Percentiles rank a stretch among this genome's conserved stretches.
phyloP scores from a whole-genome alignment of 2,888 invertebrate genomes.

The Rhabditoides inermis region DNA sequence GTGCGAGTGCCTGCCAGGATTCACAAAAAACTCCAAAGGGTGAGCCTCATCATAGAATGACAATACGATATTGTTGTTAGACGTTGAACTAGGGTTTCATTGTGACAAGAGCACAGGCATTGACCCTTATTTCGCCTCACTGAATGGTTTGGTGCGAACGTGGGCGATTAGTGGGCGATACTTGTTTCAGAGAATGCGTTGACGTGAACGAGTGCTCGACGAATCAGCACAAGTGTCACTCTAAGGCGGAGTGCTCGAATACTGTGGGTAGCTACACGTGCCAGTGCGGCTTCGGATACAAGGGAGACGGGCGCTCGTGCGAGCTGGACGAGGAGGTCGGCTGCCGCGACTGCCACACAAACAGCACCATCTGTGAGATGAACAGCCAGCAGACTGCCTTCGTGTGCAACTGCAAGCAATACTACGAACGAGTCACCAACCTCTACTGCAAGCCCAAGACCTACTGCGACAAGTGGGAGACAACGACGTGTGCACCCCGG shows the following conservation, averaged over 20 bases:
- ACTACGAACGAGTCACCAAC: background rate
- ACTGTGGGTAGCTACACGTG: slow-evolving; percentile 1
- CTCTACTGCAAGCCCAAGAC: background rate
- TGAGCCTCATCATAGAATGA: background rate
- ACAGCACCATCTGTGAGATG: slow-evolving; percentile 4
- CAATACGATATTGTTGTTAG: too few species aligned
- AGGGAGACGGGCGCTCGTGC: background rate
- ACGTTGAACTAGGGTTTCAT: too few species aligned
- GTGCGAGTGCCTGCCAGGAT: slow-evolving; percentile 3
- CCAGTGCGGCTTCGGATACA: slow-evolving; percentile 4
- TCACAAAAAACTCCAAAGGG: slow-evolving; percentile 3
- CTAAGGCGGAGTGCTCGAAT: slow-evolving; percentile 4
- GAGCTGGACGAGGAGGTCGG: slow-evolving; percentile 2
- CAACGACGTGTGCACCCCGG: slow-evolving; percentile 2
- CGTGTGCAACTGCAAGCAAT: slow-evolving; percentile 7
- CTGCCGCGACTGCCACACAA: slow-evolving; percentile 5
- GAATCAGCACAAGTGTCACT: background rate
- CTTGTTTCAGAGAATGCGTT: slow-evolving; percentile 2
- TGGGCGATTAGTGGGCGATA: background rate
- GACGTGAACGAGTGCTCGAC: slow-evolving; percentile 4
- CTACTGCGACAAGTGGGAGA: slow-evolving; percentile 7
- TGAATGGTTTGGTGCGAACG: background rate
- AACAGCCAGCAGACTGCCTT: background rate
- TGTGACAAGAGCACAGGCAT: too few species aligned
- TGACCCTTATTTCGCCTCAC: too few species aligned